Percentiles rank a stretch among this genome's conserved stretches.
phyloP scores from a whole-genome alignment of 2,797 vertebrate genomes.

The Spheniscus humboldti region DNA sequence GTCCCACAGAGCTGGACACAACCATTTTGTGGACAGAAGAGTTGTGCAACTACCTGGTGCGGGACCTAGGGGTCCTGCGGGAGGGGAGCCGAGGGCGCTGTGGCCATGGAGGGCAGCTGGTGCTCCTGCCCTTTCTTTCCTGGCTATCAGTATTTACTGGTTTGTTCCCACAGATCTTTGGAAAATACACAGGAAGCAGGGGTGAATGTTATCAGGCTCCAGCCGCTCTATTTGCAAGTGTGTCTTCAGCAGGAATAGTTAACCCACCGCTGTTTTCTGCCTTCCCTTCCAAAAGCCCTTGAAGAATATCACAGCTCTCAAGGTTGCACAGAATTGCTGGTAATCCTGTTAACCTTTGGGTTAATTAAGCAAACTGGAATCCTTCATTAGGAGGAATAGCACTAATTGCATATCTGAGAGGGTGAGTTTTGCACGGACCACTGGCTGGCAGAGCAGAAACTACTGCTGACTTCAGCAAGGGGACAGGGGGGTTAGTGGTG shows the following conservation, averaged over 20 bases:
- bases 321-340: neutral
- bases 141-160: neutral
- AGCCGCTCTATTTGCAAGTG: rapidly evolving
- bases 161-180: neutral
- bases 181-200: neutral
- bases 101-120: neutral
- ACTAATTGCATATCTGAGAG: neutral
- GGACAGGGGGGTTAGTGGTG: neutral
- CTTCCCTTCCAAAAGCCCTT: neutral
- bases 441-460: neutral
- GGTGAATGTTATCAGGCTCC: neutral
- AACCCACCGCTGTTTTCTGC: rapidly evolving
- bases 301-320: neutral
- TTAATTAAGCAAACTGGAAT: neutral
- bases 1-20: neutral
- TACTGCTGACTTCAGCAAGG: neutral
- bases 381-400: neutral
- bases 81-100: neutral
- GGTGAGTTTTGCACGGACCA: neutral
- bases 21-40: neutral
- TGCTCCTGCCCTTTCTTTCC: neutral
- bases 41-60: neutral
- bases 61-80: neutral
- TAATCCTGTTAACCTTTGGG: neutral
- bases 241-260: neutral